Evolutionary conservation across 2,113 vertebrate genomes (phyloP), one percentile per base, ranked within the genome.

Genomic region (Colistium nudipinnis): DNA sequence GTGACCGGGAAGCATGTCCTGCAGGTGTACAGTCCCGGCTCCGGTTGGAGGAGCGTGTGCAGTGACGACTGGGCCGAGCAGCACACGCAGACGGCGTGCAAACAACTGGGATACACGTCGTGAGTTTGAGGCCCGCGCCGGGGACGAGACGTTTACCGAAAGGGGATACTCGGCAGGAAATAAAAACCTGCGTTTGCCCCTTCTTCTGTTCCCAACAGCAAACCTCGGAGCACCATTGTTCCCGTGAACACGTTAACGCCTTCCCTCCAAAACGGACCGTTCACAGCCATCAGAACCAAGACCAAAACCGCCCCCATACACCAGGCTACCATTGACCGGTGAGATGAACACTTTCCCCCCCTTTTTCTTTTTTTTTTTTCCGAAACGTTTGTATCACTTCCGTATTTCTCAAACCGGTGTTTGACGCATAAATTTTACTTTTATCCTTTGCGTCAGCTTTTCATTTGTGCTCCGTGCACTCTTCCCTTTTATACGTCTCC

Each of bases 91-190:
- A 91, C 76, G 0, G 92, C 93, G 7, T 99, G 97, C 2, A 75
- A 86, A 33, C 92, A 95, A 52, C 92, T 98, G 83, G 97, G 97
- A 71, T 98, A 96, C 65, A 74, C 89, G 70, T 70, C 82, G 97
- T 98, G 52, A 88, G 91, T 73, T 25, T 20, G 31, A n/a, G n/a
- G n/a, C n/a, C n/a, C n/a, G n/a, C n/a, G n/a, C n/a, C n/a, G n/a
- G n/a, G n/a, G n/a, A n/a, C n/a, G n/a, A n/a, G n/a, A n/a, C 45
- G 27, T 24, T 6, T 39, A 4, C 1, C 4, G 3, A 12, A 14
- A 28, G 1, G 0, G 16, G 3, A 48, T 47, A 20, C 57, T 31
- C 51, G 49, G 44, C 11, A 11, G 70, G 28, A 57, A 30, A 39
- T 54, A 8, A 60, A 47, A 16, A 17, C 30, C 71, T 24, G 53